Percentiles rank a stretch among this genome's conserved stretches.
phyloP scores from a whole-genome alignment of 2,888 invertebrate species.

The Calameuta idolon region DNA sequence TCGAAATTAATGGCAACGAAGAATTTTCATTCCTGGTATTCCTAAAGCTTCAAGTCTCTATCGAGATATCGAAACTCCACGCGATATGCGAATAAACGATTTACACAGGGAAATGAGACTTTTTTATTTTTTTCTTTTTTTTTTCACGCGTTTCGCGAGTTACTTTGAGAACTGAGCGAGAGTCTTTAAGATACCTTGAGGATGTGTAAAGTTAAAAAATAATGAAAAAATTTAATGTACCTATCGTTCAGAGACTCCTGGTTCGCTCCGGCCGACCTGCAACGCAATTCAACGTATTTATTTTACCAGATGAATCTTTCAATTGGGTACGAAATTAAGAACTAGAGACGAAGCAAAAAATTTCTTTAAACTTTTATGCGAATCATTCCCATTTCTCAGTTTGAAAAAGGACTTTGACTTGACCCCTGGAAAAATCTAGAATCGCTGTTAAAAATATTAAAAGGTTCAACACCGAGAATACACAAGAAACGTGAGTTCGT shows the following conservation, averaged over 20 bases:
- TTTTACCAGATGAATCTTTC: conserved; percentile 47
- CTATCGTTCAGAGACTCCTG: conserved; percentile 65
- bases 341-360: conserved; percentile 30
- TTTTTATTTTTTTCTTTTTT: too few relatives aligned
- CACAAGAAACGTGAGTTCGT: conserved; percentile 24
- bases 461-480: conserved; percentile 15
- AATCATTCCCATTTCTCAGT: conserved; percentile 44
- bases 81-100: too few relatives aligned
- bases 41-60: conserved; percentile 33
- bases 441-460: conserved; percentile 50
- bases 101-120: too few relatives aligned
- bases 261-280: conserved; percentile 61
- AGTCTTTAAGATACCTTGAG: too few relatives aligned
- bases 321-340: conserved; percentile 10
- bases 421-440: conserved; percentile 62
- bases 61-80: too few relatives aligned
- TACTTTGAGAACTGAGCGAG: too few relatives aligned
- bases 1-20: conserved; percentile 35
- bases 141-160: too few relatives aligned
- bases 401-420: conserved; percentile 55
- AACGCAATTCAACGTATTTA: conserved; percentile 60
- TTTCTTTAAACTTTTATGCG: conserved; percentile 31
- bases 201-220: conserved; percentile 16
- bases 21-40: conserved; percentile 29
- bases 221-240: conserved; percentile 43